phyloP scores from a whole-genome alignment of 2,888 invertebrate species.

The Eupithecia exiguata region DNA sequence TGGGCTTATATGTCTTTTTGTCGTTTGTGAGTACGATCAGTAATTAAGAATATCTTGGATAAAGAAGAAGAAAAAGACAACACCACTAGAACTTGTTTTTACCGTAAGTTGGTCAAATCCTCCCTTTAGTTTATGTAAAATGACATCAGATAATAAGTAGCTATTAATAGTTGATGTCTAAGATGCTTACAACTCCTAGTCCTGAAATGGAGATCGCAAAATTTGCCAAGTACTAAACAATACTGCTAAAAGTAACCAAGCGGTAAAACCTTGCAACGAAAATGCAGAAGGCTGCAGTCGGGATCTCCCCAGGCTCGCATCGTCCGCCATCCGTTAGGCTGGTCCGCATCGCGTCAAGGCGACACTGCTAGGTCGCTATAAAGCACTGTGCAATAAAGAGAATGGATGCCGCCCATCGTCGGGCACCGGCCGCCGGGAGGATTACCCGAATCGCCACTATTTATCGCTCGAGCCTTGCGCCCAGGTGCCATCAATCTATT shows the following conservation, averaged over 20 bases:
- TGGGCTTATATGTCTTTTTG: neutral
- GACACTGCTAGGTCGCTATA: conserved; percentile 73
- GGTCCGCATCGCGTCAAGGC: conserved; percentile 73
- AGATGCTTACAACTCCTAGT: too few relatives aligned
- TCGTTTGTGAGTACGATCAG: neutral
- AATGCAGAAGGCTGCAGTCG: conserved; percentile 32
- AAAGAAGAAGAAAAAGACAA: too few relatives aligned
- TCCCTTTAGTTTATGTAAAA: neutral
- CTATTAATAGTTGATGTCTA: too few relatives aligned
- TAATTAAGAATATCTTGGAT: neutral
- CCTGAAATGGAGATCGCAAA: neutral
- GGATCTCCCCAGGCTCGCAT: conserved; percentile 49
- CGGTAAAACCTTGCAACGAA: conserved; percentile 26
- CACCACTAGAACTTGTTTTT: neutral
- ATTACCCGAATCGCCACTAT: conserved; percentile 84
- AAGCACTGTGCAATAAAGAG: conserved; percentile 84
- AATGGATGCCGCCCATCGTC: conserved; percentile 83
- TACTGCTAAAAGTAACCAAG: conserved; percentile 16
- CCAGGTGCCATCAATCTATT: conserved; percentile 84
- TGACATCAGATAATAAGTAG: too few relatives aligned
- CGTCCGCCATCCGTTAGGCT: conserved; percentile 72
- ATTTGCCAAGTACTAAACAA: neutral
- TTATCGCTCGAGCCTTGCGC: conserved; percentile 82
- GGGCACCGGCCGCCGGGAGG: conserved; percentile 76
- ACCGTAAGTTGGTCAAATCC: neutral